Evolutionary conservation across 2,888 invertebrate genomes (phyloP), one percentile per base, ranked within the genome.

Genomic region (Lithophane socia): DNA sequence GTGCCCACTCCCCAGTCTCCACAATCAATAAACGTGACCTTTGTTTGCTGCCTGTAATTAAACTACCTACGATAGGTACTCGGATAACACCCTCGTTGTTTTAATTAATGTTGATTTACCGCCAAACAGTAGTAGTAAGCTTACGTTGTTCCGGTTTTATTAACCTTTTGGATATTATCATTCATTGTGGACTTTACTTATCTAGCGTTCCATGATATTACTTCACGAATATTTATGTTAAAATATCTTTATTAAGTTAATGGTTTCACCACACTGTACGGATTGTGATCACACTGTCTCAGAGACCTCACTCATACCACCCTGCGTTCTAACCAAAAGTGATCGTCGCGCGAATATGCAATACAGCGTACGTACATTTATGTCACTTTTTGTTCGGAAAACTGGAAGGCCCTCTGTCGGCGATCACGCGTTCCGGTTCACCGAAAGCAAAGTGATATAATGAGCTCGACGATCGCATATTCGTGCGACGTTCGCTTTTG

Each of bases 91-190:
- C 75, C 58, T 72, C 54, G 42, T 58, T 71, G 73, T 42, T 78
- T 82, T 65, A 75, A 80, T 80, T 61, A 79, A 75, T 84, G 64
- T 84, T 80, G 60, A 65, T 61, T 66, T 71, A 79, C 61, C 47
- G 61, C 58, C 44, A 60, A 73, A 56, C 52, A 61, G 69, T 52
- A 67, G 68, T 54, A 49, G 29, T 54, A 80, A 76, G 58, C 29
- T 65, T 37, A n/a, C 18, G 5, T 65, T 82, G 66, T 61, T 49
- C 56, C 54, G 56, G 0, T 77, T 67, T 77, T 42, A 66, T 44
- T 44, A 9, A 52, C 37, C 16, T 10, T 47, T 66, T 58, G 16
- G 8, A 49, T 13, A 58, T 47, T 66, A 66, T 29, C 13, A 7
- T 67, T 49, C 1, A 29, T 49, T 67, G 66, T 29, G 29, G 29